Conservation (phyloP, 1,140 invertebrate species). For the Procambarus clarkii region DNA sequence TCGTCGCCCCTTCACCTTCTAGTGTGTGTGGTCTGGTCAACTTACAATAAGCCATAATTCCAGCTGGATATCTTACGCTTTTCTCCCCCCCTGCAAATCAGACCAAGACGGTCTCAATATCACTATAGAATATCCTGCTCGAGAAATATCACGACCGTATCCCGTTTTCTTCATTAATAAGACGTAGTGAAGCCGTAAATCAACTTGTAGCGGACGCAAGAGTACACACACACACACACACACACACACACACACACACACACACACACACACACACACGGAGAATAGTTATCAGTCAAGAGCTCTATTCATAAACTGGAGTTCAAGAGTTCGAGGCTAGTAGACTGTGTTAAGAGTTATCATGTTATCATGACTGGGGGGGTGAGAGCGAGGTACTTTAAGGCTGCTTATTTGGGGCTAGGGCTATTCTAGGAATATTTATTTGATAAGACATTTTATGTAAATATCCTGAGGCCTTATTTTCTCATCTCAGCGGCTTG, state of each 20-base stretch:
- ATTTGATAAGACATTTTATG: too few species aligned
- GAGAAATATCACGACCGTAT: background rate
- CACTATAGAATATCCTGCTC: background rate
- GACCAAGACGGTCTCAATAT: background rate
- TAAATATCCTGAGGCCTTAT: too few species aligned
- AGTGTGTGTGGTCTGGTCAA: background rate
- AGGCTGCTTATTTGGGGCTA: too few species aligned
- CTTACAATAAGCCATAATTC: background rate
- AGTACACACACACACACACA: background rate
- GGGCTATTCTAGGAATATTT: too few species aligned
- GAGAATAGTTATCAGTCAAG: too few species aligned
- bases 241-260: slow-evolving; percentile 8
- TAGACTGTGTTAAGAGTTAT: background rate
- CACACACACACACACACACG: slow-evolving; percentile 20
- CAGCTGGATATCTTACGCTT: background rate
- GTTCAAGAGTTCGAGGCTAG: background rate
- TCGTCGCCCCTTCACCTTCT: too few species aligned
- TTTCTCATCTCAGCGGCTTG: too few species aligned
- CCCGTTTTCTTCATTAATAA: too few species aligned
- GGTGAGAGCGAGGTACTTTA: background rate
- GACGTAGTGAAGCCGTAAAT: background rate
- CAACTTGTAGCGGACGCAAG: background rate
- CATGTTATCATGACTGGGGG: background rate
- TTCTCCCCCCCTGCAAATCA: background rate
- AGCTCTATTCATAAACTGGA: too few species aligned